These are phyloP conservation scores for Origma solitaria DNA, from an alignment of 2,113 vertebrate genomes.

Conservation along the genomic window DNA sequence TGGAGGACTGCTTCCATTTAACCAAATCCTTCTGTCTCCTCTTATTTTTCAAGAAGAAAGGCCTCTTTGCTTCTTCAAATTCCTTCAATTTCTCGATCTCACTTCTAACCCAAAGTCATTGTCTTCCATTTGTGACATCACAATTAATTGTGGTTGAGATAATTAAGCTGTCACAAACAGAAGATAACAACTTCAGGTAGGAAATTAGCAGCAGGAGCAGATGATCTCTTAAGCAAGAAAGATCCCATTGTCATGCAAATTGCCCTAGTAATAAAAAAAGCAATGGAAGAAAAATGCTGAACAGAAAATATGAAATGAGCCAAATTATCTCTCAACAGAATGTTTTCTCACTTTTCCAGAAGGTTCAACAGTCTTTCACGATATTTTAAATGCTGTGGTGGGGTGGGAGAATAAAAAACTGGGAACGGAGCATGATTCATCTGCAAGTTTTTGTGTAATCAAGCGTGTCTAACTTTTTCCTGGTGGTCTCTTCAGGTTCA, in stretches of 20 bases:
- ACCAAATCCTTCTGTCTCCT: background rate
- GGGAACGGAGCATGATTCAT: background rate
- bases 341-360: constrained; percentile 36
- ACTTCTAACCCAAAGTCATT: constrained; percentile 16
- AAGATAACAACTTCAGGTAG: constrained; percentile 53
- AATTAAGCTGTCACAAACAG: constrained; percentile 52
- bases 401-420: background rate
- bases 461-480: background rate
- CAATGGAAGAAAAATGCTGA: constrained; percentile 39
- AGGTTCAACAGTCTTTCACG: background rate
- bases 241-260: constrained; percentile 62
- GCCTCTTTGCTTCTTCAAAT: background rate
- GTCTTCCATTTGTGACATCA: constrained; percentile 25
- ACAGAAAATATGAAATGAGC: constrained; percentile 31
- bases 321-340: constrained; percentile 32
- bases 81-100: background rate
- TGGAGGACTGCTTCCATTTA: background rate
- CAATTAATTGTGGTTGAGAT: constrained; percentile 12
- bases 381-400: background rate
- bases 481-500: background rate
- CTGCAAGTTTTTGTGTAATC: background rate
- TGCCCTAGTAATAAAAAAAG: constrained; percentile 5
- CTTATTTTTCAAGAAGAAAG: background rate
- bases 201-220: constrained; percentile 49
- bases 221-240: constrained; percentile 48